Conservation (phyloP, 2,113 vertebrate species). For the Hepsetus odoe region DNA sequence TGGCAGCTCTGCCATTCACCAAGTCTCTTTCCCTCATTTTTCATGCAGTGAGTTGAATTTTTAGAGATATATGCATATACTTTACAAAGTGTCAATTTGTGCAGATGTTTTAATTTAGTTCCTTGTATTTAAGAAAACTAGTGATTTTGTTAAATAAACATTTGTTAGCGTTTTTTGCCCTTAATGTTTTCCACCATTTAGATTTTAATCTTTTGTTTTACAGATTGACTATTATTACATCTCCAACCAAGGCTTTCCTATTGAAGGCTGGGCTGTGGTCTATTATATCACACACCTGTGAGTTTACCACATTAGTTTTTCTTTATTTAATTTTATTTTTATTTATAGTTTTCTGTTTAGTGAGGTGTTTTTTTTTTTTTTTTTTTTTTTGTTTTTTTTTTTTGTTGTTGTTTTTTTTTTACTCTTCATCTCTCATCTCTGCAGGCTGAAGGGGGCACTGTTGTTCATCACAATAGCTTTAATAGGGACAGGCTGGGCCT, state of each 20-base stretch:
- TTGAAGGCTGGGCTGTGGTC: slow-evolving; percentile 89
- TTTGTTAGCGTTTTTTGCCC: no score
- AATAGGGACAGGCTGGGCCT: slow-evolving; percentile 89
- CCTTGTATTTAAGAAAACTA: no score
- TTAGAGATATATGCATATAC: background rate
- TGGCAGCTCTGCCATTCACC: slow-evolving; percentile 88
- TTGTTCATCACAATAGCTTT: slow-evolving; percentile 86
- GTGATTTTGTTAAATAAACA: no score
- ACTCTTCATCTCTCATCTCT: background rate
- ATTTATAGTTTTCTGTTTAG: background rate
- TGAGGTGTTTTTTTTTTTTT: background rate
- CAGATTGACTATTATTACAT: slow-evolving; percentile 92
- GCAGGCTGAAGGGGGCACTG: slow-evolving; percentile 85
- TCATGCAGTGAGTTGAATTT: slow-evolving; percentile 77
- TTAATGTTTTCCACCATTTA: no score
- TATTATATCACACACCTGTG: slow-evolving; percentile 90
- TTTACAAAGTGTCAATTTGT: no score
- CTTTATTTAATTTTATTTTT: background rate
- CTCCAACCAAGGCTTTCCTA: slow-evolving; percentile 85
- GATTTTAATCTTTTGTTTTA: slow-evolving; percentile 52
- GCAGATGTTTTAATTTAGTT: no score
- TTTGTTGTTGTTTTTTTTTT: background rate
- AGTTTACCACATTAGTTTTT: slow-evolving; percentile 62
- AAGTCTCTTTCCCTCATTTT: slow-evolving; percentile 87
- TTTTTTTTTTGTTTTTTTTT: background rate